phyloP scores from a whole-genome alignment of 2,888 invertebrate genomes.

The Coenonympha glycerion region DNA sequence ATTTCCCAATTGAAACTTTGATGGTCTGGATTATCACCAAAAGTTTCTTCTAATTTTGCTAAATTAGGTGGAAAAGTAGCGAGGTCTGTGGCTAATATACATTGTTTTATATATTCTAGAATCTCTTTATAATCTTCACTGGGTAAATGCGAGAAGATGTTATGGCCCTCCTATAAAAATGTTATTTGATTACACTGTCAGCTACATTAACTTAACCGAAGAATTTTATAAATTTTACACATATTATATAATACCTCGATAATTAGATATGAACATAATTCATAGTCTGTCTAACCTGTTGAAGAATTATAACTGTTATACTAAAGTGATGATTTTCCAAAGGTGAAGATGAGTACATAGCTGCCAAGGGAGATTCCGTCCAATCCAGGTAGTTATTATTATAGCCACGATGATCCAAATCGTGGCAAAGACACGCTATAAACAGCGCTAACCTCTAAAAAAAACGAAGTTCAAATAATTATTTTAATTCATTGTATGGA shows the following conservation, averaged over 20 bases:
- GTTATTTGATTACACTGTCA: no score
- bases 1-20: slow-evolving; percentile 79
- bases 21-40: slow-evolving; percentile 64
- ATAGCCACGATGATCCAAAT: slow-evolving; percentile 89
- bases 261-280: no score
- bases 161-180: slow-evolving; percentile 84
- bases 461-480: slow-evolving; percentile 3
- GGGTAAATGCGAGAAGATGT: slow-evolving; percentile 84
- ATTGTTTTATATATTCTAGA: slow-evolving; percentile 83
- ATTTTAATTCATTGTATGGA: slow-evolving; percentile 32
- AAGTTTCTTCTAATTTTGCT: slow-evolving; percentile 67
- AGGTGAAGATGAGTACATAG: slow-evolving; percentile 89
- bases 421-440: slow-evolving; percentile 89
- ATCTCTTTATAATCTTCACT: slow-evolving; percentile 86
- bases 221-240: background rate
- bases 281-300: slow-evolving; percentile 80
- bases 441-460: slow-evolving; percentile 84
- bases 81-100: slow-evolving; percentile 89
- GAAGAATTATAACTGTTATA: slow-evolving; percentile 89
- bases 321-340: slow-evolving; percentile 94
- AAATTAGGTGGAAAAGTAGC: slow-evolving; percentile 88
- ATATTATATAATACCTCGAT: background rate
- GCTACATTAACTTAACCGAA: background rate
- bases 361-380: slow-evolving; percentile 86
- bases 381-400: slow-evolving; percentile 91